A percentile compares a stretch with the other conserved stretches of the same genome.
These are phyloP conservation scores for Myiozetetes cayanensis DNA, from an alignment of 2,113 vertebrate genomes.

Conservation along the genomic window DNA sequence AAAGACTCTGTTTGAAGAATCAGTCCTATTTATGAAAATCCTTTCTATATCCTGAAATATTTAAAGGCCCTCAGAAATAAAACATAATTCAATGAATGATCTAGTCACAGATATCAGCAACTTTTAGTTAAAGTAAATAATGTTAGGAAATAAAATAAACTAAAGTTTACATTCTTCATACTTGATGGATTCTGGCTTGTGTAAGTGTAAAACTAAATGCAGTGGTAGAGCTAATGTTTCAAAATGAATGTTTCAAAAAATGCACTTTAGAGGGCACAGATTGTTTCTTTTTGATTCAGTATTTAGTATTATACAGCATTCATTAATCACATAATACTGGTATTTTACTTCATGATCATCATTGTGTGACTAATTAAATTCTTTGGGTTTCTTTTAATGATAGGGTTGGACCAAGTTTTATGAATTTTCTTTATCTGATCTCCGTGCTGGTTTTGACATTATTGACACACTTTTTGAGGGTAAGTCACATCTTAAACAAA, in stretches of 20 bases:
- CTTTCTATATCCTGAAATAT: not conserved
- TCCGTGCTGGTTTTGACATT: slow-evolving; percentile 92
- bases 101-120: not conserved
- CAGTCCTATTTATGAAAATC: not conserved
- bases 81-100: not conserved
- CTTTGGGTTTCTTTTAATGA: slow-evolving; percentile 21
- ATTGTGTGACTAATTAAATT: not conserved
- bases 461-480: slow-evolving; percentile 93
- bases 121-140: not conserved
- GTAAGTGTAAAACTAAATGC: not conserved
- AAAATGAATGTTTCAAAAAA: not conserved
- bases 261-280: not conserved
- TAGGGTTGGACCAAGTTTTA: slow-evolving; percentile 99
- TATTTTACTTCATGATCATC: not conserved
- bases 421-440: slow-evolving; percentile 95
- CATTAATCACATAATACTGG: not conserved
- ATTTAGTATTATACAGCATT: not conserved
- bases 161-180: not conserved
- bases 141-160: not conserved
- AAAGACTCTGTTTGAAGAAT: not conserved
- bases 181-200: not conserved
- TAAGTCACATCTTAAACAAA: slow-evolving; percentile 59
- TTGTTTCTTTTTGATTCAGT: not conserved
- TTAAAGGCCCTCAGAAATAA: not conserved
- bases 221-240: not conserved